phyloP scores from a whole-genome alignment of 2,797 vertebrate genomes.

The Tapera naevia region DNA sequence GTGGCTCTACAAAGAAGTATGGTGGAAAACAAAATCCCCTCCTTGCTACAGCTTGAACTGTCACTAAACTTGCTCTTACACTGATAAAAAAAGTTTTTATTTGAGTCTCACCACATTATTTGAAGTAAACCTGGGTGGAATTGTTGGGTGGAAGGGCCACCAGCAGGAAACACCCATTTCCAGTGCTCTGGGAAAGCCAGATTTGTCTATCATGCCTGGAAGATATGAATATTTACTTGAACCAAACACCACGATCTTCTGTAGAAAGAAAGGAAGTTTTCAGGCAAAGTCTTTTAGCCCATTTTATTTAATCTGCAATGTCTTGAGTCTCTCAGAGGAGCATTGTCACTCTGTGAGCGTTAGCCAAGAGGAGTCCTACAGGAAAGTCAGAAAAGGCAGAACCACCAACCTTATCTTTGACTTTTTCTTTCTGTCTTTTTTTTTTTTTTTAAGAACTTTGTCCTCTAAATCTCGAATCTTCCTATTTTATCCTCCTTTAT shows the following conservation, averaged over 20 bases:
- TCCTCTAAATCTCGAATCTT: background rate
- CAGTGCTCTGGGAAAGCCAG: background rate
- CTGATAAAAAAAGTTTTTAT: background rate
- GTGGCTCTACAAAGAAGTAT: background rate
- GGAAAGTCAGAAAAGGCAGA: background rate
- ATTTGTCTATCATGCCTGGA: background rate
- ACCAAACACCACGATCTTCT: background rate
- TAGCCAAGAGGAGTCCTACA: background rate
- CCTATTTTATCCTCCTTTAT: background rate
- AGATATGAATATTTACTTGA: background rate
- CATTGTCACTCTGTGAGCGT: background rate
- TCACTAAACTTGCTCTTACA: background rate
- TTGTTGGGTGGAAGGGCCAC: too few relatives aligned
- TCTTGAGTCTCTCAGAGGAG: background rate
- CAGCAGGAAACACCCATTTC: background rate
- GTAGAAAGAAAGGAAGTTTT: background rate
- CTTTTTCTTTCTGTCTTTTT: background rate
- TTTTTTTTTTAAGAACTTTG: background rate
- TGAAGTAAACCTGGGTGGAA: background rate
- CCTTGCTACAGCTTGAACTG: fast-evolving
- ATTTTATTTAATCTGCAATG: background rate
- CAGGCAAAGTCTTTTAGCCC: background rate
- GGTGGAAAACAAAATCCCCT: background rate
- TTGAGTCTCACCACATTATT: fast-evolving
- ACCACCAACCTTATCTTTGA: background rate